Conservation (phyloP, 2,888 invertebrate genomes). For the Sinotaia quadrata region DNA sequence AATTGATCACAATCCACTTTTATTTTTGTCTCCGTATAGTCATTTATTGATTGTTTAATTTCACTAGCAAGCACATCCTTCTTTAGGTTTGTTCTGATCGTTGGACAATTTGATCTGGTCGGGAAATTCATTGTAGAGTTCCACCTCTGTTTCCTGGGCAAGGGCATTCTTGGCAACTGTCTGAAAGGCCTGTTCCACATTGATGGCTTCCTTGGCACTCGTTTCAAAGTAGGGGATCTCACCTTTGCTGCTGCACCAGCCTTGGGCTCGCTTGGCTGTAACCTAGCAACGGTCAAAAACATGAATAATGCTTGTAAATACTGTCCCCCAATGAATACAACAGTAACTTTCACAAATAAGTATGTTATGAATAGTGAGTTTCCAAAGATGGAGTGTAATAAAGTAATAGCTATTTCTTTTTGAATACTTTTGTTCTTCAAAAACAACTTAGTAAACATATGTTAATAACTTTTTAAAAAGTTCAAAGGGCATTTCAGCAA, state of each 20-base stretch:
- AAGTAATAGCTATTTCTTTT: too few relatives aligned
- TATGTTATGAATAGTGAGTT: too few relatives aligned
- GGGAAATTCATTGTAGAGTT: constrained; percentile 97
- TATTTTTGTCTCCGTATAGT: too few relatives aligned
- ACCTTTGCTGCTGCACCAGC: constrained; percentile 99
- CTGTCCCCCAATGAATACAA: too few relatives aligned
- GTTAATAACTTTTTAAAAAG: background rate
- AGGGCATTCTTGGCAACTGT: constrained; percentile 98
- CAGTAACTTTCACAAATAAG: too few relatives aligned
- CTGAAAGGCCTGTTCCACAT: constrained; percentile 99
- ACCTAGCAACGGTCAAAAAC: constrained; percentile 58
- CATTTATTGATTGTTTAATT: too few relatives aligned
- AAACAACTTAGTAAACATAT: background rate
- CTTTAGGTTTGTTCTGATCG: constrained; percentile 59
- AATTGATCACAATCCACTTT: too few relatives aligned
- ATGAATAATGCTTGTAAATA: background rate
- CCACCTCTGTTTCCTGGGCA: constrained; percentile 85
- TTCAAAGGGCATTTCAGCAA: background rate
- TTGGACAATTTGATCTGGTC: constrained; percentile 83
- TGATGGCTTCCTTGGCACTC: constrained; percentile 98
- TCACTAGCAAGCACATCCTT: constrained; percentile 60
- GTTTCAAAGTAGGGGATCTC: constrained; percentile 99
- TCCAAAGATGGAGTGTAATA: too few relatives aligned
- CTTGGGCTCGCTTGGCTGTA: constrained; percentile 80
- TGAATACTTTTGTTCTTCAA: too few relatives aligned